Conservation (phyloP, 2,888 invertebrate genomes). For the Thelaira solivaga region DNA sequence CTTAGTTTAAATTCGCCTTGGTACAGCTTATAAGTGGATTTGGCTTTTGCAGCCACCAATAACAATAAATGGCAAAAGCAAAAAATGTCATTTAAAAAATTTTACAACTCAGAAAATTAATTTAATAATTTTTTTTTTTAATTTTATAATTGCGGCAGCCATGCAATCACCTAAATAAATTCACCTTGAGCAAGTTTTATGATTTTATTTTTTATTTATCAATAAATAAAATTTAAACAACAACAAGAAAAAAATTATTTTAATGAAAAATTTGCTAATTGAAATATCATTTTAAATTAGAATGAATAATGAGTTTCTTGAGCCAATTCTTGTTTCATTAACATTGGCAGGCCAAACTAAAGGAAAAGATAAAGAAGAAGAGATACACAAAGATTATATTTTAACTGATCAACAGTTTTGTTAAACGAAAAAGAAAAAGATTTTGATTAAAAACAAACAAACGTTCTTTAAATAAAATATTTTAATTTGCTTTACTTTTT, state of each 20-base stretch:
- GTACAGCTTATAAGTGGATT: no score
- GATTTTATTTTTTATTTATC: background rate
- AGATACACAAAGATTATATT: no score
- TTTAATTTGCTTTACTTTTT: background rate
- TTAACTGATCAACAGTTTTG: conserved; percentile 34
- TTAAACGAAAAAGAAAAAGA: conserved; percentile 16
- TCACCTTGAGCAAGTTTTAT: no score
- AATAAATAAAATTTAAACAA: background rate
- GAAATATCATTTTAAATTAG: conserved; percentile 49
- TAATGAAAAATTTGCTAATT: conserved; percentile 41
- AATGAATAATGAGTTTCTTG: conserved; percentile 52
- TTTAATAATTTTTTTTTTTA: no score
- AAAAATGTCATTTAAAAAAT: no score
- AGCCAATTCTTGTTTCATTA: conserved; percentile 54
- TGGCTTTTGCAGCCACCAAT: no score
- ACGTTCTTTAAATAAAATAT: conserved; percentile 1
- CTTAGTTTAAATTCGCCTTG: no score
- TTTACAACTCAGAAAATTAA: no score
- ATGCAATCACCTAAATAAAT: no score
- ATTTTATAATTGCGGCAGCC: no score
- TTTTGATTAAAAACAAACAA: background rate
- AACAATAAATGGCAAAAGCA: no score
- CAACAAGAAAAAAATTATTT: conserved; percentile 2
- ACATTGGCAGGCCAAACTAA: conserved; percentile 24
- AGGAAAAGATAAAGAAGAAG: background rate